Conservation (phyloP, 2,113 vertebrate genomes). For the Manacus vitellinus region DNA sequence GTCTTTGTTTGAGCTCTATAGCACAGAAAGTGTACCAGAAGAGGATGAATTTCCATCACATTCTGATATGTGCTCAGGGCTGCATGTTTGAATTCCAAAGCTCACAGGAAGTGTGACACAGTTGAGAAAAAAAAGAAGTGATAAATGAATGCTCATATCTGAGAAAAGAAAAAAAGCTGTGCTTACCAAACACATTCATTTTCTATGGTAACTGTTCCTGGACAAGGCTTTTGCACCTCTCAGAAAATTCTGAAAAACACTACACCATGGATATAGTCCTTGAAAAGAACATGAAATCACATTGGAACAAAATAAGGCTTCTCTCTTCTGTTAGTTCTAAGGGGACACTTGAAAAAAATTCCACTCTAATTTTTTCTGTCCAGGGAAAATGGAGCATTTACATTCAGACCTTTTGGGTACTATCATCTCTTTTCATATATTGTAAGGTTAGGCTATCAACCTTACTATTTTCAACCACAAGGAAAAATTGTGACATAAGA, state of each 20-base stretch:
- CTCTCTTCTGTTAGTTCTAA: background rate
- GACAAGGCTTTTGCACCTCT: background rate
- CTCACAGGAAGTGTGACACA: background rate
- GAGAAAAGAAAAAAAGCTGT: background rate
- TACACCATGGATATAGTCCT: background rate
- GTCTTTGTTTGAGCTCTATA: background rate
- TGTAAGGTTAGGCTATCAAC: background rate
- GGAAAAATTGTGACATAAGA: background rate
- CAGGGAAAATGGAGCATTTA: background rate
- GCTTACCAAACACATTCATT: background rate
- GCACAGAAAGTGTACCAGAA: background rate
- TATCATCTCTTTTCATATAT: background rate
- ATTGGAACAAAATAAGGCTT: background rate
- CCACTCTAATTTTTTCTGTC: background rate
- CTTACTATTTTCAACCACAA: background rate
- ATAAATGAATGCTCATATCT: background rate
- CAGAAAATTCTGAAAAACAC: background rate
- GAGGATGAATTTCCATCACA: background rate
- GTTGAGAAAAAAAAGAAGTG: too few species aligned
- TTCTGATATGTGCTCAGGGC: background rate
- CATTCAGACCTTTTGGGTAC: background rate
- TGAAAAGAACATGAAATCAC: background rate
- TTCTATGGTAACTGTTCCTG: background rate
- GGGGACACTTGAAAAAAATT: background rate
- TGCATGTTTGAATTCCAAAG: background rate